Evolutionary conservation across 30 jellyfish, hydroid and myxozoan genomes (phyloP).

Genomic region (Aurelia sp.): DNA sequence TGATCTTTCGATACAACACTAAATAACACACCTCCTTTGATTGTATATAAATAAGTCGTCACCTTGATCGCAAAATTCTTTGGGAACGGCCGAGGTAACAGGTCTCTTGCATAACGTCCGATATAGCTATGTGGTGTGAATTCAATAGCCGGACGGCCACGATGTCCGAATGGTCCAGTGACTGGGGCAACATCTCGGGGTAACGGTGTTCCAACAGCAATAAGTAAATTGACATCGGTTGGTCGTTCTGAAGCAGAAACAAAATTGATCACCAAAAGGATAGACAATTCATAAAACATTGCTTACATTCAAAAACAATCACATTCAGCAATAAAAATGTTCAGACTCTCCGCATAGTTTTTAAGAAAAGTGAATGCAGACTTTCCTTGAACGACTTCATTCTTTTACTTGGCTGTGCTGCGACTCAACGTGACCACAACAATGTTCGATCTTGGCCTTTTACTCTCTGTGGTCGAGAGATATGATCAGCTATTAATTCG

Average conservation of each 20-base stretch:
- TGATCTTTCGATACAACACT: constrained; percentile 77
- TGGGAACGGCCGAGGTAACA: constrained; percentile 71
- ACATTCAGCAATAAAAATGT: no score
- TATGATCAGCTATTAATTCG: no score
- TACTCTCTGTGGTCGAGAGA: no score
- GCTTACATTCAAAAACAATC: no score
- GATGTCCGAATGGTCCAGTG: constrained; percentile 86
- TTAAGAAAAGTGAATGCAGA: no score
- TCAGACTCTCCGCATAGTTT: no score
- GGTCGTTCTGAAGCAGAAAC: constrained; percentile 63
- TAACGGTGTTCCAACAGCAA: constrained; percentile 97
- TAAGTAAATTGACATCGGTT: constrained; percentile 74
- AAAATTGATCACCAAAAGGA: background rate
- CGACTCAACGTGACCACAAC: no score
- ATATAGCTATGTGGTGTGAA: constrained; percentile 82
- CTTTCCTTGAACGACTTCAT: no score
- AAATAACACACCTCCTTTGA: constrained; percentile 79
- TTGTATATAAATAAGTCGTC: constrained; percentile 53
- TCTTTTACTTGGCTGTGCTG: no score
- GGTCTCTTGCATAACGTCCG: constrained; percentile 92
- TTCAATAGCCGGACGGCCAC: constrained; percentile 89
- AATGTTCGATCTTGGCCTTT: no score
- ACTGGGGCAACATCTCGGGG: constrained; percentile 83
- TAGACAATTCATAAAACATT: constrained; percentile 4
- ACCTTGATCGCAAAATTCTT: constrained; percentile 83